Evolutionary conservation across 2,888 invertebrate species (phyloP).

Genomic region (Anthophora plumipes): DNA sequence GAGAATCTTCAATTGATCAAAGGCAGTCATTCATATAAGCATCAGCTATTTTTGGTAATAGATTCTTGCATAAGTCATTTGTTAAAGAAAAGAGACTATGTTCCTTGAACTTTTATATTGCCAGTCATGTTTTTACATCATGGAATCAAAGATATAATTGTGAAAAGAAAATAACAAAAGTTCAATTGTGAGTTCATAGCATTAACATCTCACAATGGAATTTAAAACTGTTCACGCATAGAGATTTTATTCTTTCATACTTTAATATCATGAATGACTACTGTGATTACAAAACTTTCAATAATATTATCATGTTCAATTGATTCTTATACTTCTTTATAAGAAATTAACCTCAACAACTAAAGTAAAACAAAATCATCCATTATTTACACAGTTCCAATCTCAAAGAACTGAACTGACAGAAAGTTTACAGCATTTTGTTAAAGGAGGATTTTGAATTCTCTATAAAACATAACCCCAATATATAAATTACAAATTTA

Average conservation of each 20-base stretch:
- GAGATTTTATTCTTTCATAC: neutral
- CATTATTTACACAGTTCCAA: neutral
- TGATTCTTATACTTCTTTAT: neutral
- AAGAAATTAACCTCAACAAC: neutral
- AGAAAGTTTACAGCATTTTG: neutral
- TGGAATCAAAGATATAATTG: neutral
- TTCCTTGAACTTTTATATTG: neutral
- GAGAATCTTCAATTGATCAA: neutral
- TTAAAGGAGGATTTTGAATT: neutral
- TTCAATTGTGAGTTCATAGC: neutral
- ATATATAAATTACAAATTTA: neutral
- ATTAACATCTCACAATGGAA: neutral
- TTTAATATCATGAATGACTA: neutral
- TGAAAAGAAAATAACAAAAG: neutral
- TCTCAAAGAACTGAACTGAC: neutral
- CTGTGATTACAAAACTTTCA: neutral
- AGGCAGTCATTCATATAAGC: constrained; percentile 11
- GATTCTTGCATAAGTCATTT: constrained; percentile 25
- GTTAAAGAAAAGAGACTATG: neutral
- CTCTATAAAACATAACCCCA: neutral
- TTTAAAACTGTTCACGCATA: neutral
- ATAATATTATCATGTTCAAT: neutral
- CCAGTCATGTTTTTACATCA: neutral
- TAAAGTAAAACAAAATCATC: neutral
- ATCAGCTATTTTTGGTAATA: constrained; percentile 22